Conservation (phyloP, 2,113 vertebrate species). For the Eptesicus fuscus region DNA sequence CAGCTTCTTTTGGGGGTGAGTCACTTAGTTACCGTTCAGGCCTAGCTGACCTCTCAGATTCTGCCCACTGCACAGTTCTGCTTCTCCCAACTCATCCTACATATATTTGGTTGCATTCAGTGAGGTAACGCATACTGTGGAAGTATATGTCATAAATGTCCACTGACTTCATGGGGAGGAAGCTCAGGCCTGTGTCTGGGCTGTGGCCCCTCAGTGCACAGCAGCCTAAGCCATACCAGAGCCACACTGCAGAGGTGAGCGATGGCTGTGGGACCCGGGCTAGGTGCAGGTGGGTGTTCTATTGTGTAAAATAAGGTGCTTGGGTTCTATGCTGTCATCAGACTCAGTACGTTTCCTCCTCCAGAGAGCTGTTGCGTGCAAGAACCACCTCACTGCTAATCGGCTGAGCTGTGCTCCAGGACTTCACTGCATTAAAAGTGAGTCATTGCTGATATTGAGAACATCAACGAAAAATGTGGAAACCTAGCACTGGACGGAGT, state of each 20-base stretch:
- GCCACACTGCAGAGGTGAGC: not conserved
- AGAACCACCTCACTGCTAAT: not conserved
- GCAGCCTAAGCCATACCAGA: too few relatives aligned
- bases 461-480: not conserved
- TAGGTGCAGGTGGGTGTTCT: too few relatives aligned
- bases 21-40: not conserved
- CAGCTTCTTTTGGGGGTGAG: not conserved
- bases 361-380: not conserved
- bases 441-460: not conserved
- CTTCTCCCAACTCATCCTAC: not conserved
- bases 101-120: not conserved
- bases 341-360: not conserved
- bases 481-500: not conserved
- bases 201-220: accelerated
- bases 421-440: not conserved
- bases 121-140: not conserved
- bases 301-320: not conserved
- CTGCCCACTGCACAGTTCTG: not conserved
- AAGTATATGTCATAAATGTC: not conserved
- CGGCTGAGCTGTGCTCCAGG: not conserved
- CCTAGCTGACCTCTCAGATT: not conserved
- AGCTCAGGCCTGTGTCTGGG: not conserved
- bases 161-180: not conserved
- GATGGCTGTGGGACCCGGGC: accelerated
- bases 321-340: not conserved